Conservation (phyloP, 1,140 invertebrate species). For the Cyphomyrmex costatus region DNA sequence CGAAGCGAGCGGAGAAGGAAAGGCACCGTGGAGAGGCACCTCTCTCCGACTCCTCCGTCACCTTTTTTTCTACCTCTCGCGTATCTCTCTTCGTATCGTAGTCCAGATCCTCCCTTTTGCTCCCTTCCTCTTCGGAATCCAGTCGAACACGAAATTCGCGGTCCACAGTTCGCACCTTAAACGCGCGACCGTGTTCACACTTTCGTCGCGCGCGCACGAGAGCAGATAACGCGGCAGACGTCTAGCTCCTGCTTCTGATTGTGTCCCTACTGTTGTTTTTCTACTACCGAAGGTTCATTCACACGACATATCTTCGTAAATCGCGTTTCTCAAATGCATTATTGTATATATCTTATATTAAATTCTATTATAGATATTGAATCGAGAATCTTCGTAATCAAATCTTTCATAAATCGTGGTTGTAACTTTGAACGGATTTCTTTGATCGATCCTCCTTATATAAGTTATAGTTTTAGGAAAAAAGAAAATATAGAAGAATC, state of each 20-base stretch:
- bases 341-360: background rate
- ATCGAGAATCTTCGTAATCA: background rate
- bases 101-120: background rate
- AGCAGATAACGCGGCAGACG: conserved; percentile 40
- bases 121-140: conserved; percentile 55
- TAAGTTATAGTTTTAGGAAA: background rate
- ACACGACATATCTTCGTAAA: background rate
- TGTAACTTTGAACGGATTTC: background rate
- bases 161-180: conserved; percentile 60
- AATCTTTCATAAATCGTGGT: background rate
- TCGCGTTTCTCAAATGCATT: background rate
- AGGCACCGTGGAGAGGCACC: conserved; percentile 15
- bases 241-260: conserved; percentile 34
- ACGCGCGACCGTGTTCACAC: conserved; percentile 48
- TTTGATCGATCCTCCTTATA: background rate
- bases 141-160: conserved; percentile 70
- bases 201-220: conserved; percentile 16
- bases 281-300: conserved; percentile 5
- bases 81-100: conserved; percentile 65
- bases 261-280: conserved; percentile 25
- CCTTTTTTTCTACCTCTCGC: conserved; percentile 65
- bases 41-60: conserved; percentile 64
- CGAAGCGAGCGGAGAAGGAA: conserved; percentile 13
- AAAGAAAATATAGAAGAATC: too few relatives aligned
- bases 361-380: background rate